Percentiles rank a stretch among this genome's conserved stretches.
Evolutionary conservation across 1,140 invertebrate genomes (phyloP).

Genomic region (Zaprionus vittiger): DNA sequence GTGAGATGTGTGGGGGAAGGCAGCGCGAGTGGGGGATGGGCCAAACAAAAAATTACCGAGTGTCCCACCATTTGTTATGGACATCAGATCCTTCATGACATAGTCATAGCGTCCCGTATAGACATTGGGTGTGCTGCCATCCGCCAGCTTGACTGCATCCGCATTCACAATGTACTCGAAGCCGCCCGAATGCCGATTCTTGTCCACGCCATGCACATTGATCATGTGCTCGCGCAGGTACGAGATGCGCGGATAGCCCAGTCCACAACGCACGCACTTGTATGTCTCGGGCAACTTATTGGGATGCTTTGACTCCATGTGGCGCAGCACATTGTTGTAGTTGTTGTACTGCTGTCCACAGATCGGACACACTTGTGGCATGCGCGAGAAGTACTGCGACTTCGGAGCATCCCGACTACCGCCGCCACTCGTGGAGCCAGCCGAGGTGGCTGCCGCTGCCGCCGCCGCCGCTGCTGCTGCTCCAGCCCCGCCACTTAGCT

Average conservation of each 20-base stretch:
- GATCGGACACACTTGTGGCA: conserved; percentile 83
- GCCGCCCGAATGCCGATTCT: conserved; percentile 76
- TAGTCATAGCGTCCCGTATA: conserved; percentile 83
- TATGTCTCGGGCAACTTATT: conserved; percentile 83
- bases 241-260: conserved; percentile 78
- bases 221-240: conserved; percentile 83
- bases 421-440: conserved; percentile 8
- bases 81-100: conserved; percentile 84
- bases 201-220: conserved; percentile 75
- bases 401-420: conserved; percentile 57
- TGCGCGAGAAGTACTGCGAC: conserved; percentile 79
- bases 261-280: conserved; percentile 77
- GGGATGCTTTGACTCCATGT: conserved; percentile 84
- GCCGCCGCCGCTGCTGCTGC: conserved; percentile 7
- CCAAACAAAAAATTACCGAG: conserved; percentile 78
- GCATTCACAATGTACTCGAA: conserved; percentile 80
- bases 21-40: conserved; percentile 8
- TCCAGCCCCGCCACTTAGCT: conserved; percentile 3
- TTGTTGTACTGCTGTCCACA: conserved; percentile 84
- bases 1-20: neutral
- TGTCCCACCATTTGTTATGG: conserved; percentile 84
- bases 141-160: conserved; percentile 74
- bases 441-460: neutral
- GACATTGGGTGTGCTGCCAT: conserved; percentile 68
- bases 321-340: conserved; percentile 83